Conservation (phyloP, 2,797 vertebrate genomes). For the Sebastes cheni region DNA sequence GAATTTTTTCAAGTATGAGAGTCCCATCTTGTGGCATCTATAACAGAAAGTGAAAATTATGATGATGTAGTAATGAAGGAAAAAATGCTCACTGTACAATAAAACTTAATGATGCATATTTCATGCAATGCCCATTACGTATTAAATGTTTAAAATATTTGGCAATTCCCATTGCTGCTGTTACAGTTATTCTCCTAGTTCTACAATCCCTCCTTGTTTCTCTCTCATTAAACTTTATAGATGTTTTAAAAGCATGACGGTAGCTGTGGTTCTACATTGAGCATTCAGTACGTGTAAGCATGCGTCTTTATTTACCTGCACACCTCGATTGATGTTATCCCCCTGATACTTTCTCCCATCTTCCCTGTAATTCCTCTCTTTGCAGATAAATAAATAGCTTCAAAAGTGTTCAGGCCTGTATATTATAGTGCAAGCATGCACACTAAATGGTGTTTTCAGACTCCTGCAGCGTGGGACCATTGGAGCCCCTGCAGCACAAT, state of each 20-base stretch:
- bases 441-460: conserved; percentile 60
- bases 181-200: background rate
- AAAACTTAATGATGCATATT: background rate
- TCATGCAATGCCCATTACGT: background rate
- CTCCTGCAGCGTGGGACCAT: conserved; percentile 53
- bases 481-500: conserved; percentile 63
- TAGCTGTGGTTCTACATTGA: background rate
- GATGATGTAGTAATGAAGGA: too few species aligned
- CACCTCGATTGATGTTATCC: conserved; percentile 42
- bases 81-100: background rate
- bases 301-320: conserved; percentile 58
- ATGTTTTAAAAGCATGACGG: background rate
- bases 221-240: background rate
- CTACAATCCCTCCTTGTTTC: background rate
- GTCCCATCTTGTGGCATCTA: background rate
- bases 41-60: background rate
- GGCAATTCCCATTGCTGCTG: background rate
- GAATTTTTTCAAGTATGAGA: background rate
- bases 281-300: background rate
- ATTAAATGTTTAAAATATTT: conserved; percentile 10
- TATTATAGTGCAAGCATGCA: conserved; percentile 47
- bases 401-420: conserved; percentile 45
- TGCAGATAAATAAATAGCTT: conserved; percentile 61
- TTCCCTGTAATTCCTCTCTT: conserved; percentile 35
- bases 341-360: conserved; percentile 37